Percentiles rank a stretch among this genome's conserved stretches.
phyloP scores from a whole-genome alignment of 2,888 invertebrate genomes.

The Altica lythri region DNA sequence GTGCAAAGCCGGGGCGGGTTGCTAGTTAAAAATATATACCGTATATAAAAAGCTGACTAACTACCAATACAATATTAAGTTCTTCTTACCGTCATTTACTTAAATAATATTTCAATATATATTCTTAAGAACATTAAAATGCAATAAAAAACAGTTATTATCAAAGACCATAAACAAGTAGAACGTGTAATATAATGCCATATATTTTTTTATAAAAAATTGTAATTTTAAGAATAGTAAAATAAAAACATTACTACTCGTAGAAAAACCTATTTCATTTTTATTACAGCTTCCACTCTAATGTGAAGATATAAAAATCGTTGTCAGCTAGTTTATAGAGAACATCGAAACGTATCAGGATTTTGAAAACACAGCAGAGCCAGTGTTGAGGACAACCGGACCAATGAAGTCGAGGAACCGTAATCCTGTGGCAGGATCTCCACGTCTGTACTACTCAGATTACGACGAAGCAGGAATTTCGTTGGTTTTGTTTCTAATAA shows the following conservation, averaged over 20 bases:
- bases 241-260: not conserved
- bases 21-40: too few species aligned
- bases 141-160: too few species aligned
- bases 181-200: too few species aligned
- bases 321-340: conserved; percentile 23
- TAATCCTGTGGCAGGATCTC: conserved; percentile 45
- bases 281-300: conserved; percentile 15
- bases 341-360: conserved; percentile 9
- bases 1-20: too few species aligned
- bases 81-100: too few species aligned
- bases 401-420: conserved; percentile 51
- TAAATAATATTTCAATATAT: too few species aligned
- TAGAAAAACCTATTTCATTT: conserved; percentile 19
- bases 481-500: conserved; percentile 11
- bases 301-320: conserved; percentile 22
- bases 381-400: conserved; percentile 50
- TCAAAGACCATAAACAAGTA: too few species aligned
- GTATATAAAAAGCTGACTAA: too few species aligned
- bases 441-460: conserved; percentile 27
- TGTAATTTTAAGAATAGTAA: too few species aligned
- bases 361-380: conserved; percentile 5
- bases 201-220: too few species aligned
- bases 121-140: too few species aligned
- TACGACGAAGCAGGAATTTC: conserved; percentile 10
- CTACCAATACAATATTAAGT: too few species aligned